These are phyloP conservation scores for Rotaria socialis DNA, from an alignment of 2,888 invertebrate genomes.

Conservation along the genomic window DNA sequence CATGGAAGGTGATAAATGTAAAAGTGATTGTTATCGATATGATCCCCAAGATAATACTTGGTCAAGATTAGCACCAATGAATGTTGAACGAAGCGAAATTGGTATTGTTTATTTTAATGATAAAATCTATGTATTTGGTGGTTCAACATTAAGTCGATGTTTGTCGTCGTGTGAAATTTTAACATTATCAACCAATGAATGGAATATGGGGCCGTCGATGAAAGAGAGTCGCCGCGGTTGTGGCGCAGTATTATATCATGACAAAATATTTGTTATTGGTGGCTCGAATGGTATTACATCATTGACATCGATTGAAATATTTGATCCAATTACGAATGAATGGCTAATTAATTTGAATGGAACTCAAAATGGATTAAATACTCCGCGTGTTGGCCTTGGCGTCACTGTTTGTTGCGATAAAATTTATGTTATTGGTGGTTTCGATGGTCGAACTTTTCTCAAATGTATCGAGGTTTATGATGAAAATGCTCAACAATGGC, in stretches of 20 bases:
- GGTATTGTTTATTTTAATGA: slow-evolving; percentile 61
- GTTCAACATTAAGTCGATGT: slow-evolving; percentile 83
- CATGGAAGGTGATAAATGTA: slow-evolving; percentile 69
- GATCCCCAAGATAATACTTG: slow-evolving; percentile 67
- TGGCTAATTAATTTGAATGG: slow-evolving; percentile 40
- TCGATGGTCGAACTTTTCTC: slow-evolving; percentile 45
- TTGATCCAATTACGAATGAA: slow-evolving; percentile 38
- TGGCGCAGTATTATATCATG: slow-evolving; percentile 52
- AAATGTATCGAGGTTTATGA: slow-evolving; percentile 36
- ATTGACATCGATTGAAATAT: slow-evolving; percentile 43
- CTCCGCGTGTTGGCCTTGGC: background rate
- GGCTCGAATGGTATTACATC: slow-evolving; percentile 44
- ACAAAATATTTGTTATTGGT: slow-evolving; percentile 43
- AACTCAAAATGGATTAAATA: background rate
- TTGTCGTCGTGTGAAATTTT: slow-evolving; percentile 69
- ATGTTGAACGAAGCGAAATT: slow-evolving; percentile 62
- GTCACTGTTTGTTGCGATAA: background rate
- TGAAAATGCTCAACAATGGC: background rate
- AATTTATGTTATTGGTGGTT: slow-evolving; percentile 45
- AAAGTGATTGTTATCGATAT: slow-evolving; percentile 72
- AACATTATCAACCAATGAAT: slow-evolving; percentile 66
- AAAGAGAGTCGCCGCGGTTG: slow-evolving; percentile 67
- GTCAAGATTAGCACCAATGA: slow-evolving; percentile 69
- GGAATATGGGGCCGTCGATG: slow-evolving; percentile 72
- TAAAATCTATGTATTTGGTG: slow-evolving; percentile 74